These are phyloP conservation scores for Pollenia labialis DNA, from an alignment of 2,888 invertebrate genomes.

Conservation along the genomic window DNA sequence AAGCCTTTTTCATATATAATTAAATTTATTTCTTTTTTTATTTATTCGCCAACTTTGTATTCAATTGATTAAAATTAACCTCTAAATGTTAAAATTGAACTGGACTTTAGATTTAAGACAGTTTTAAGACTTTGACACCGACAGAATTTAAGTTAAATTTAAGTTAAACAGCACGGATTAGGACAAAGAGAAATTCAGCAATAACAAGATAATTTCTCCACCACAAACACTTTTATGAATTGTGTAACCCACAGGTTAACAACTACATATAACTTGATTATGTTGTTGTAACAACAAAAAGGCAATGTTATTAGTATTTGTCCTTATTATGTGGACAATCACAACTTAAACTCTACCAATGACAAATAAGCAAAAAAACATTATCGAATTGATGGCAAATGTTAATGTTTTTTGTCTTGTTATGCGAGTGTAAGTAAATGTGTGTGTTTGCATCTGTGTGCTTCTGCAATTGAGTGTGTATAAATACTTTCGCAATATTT, in stretches of 20 bases:
- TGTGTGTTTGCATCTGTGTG: background rate
- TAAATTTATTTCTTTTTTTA: too few relatives aligned
- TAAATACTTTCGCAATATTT: slow-evolving; percentile 53
- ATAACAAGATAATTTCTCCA: slow-evolving; percentile 8
- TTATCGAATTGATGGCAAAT: slow-evolving; percentile 51
- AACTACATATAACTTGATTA: slow-evolving; percentile 39
- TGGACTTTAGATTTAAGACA: slow-evolving; percentile 17
- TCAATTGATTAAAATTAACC: slow-evolving; percentile 19
- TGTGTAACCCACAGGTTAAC: slow-evolving; percentile 58
- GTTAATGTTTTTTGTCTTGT: slow-evolving; percentile 24
- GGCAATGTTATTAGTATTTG: slow-evolving; percentile 15
- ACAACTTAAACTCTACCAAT: background rate
- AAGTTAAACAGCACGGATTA: slow-evolving; percentile 3
- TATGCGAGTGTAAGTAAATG: background rate
- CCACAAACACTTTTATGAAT: slow-evolving; percentile 52
- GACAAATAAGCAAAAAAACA: slow-evolving; percentile 34
- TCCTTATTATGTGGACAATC: slow-evolving; percentile 31
- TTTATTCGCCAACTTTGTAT: background rate
- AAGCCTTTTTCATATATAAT: too few relatives aligned
- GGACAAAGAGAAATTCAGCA: background rate
- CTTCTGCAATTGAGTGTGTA: slow-evolving; percentile 1
- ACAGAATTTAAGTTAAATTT: background rate
- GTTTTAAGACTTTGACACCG: slow-evolving; percentile 22
- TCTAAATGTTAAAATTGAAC: slow-evolving; percentile 16
- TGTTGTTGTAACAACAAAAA: background rate